phyloP scores from a whole-genome alignment of 1,140 invertebrate genomes.

The Heterodera schachtii region DNA sequence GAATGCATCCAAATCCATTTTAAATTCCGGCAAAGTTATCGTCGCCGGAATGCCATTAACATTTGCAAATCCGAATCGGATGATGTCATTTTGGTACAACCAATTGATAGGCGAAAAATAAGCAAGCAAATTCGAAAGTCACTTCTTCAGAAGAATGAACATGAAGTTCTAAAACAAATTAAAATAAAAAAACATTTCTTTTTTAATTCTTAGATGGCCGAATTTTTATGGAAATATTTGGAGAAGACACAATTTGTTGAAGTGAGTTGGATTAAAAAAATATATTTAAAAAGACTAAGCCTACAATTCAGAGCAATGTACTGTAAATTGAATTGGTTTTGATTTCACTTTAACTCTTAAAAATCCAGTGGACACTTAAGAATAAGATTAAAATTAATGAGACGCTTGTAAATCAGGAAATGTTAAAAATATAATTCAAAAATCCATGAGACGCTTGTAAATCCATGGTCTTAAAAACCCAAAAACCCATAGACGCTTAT shows the following conservation, averaged over 20 bases:
- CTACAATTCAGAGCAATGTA: no score
- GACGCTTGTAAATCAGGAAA: no score
- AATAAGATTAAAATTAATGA: no score
- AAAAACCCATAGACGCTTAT: no score
- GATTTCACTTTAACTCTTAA: no score
- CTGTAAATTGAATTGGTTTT: no score
- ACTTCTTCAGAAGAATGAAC: constrained; percentile 15
- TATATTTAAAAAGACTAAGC: no score
- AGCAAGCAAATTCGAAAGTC: background rate
- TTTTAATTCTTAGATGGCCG: constrained; percentile 53
- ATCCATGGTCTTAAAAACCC: no score
- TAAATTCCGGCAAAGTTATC: constrained; percentile 48
- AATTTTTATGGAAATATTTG: constrained; percentile 64
- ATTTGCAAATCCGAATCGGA: constrained; percentile 6
- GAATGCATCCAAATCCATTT: constrained; percentile 61
- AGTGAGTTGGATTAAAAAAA: constrained; percentile 19
- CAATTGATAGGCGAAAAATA: constrained; percentile 19
- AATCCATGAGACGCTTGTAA: no score
- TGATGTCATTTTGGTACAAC: constrained; percentile 8
- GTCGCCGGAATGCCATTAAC: constrained; percentile 25
- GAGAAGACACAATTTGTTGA: constrained; percentile 65
- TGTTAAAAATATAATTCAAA: no score
- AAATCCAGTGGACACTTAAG: no score
- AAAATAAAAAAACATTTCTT: constrained; percentile 21
- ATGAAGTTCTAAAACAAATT: constrained; percentile 31